Percentiles rank a stretch among this genome's conserved stretches.
phyloP scores from a whole-genome alignment of 64 coral and sea anemone genomes.

The Stylophora pistillata region DNA sequence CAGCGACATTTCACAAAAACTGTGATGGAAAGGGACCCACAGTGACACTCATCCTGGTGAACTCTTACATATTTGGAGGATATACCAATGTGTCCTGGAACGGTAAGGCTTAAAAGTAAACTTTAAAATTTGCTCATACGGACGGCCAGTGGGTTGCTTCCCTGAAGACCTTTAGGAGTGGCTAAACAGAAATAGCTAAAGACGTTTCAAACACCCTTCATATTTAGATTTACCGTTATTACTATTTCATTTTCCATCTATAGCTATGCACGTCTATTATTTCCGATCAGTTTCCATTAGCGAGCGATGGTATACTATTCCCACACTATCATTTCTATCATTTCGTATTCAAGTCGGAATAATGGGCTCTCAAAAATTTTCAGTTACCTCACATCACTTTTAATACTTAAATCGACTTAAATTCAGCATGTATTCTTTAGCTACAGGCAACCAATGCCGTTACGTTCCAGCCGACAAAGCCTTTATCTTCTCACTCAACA shows the following conservation, averaged over 20 bases:
- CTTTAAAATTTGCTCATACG: not conserved
- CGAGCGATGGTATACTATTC: too few species aligned
- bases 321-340: too few species aligned
- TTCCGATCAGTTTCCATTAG: too few species aligned
- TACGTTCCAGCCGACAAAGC: not conserved
- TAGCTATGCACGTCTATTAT: too few species aligned
- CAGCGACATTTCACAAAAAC: slow-evolving; percentile 7
- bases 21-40: slow-evolving; percentile 18
- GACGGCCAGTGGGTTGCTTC: not conserved
- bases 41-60: slow-evolving; percentile 1
- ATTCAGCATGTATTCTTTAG: not conserved
- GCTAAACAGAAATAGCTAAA: too few species aligned
- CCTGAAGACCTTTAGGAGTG: too few species aligned
- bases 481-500: slow-evolving; percentile 8
- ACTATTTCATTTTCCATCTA: too few species aligned
- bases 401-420: not conserved
- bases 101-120: not conserved
- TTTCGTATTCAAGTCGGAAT: too few species aligned
- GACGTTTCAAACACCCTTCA: too few species aligned
- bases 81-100: slow-evolving; percentile 6
- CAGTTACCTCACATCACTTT: too few species aligned
- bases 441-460: not conserved
- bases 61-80: slow-evolving; percentile 16
- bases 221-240: too few species aligned
- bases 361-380: not conserved